Conservation (phyloP, 2,797 vertebrate species). For the Gallinago solitaria region DNA sequence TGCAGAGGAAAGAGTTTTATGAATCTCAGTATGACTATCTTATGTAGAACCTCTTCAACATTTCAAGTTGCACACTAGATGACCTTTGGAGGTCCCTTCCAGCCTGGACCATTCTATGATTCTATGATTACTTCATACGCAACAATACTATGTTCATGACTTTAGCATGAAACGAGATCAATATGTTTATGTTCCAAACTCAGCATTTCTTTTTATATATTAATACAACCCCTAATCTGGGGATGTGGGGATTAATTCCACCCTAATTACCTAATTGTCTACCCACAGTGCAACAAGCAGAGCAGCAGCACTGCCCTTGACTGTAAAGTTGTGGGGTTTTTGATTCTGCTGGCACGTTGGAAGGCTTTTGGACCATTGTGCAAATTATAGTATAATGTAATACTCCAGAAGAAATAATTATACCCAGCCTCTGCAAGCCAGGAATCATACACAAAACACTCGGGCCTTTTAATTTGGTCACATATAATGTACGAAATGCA, state of each 20-base stretch:
- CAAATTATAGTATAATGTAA: slow-evolving; percentile 48
- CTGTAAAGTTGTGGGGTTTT: slow-evolving; percentile 18
- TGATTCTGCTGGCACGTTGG: slow-evolving; percentile 1
- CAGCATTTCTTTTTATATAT: not conserved
- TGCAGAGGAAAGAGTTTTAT: not conserved
- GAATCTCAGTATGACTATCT: not conserved
- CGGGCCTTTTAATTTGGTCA: slow-evolving; percentile 38
- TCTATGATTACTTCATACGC: not conserved
- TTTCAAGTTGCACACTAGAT: not conserved
- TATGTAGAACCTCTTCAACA: not conserved
- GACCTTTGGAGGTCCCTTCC: too few species aligned
- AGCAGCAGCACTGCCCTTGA: slow-evolving; percentile 12
- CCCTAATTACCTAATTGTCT: slow-evolving; percentile 9
- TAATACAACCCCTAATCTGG: slow-evolving; percentile 7
- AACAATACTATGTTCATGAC: not conserved
- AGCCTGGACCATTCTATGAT: too few species aligned
- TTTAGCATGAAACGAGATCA: not conserved
- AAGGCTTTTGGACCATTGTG: slow-evolving; percentile 27
- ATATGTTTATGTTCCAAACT: not conserved
- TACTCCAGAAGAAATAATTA: slow-evolving; percentile 50
- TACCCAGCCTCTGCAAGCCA: not conserved
- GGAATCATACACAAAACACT: not conserved
- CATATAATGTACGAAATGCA: not conserved
- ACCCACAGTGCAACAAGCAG: not conserved
- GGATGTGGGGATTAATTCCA: slow-evolving; percentile 28